Conservation (phyloP, 2,888 invertebrate species). For the Ophion ventricosus region DNA sequence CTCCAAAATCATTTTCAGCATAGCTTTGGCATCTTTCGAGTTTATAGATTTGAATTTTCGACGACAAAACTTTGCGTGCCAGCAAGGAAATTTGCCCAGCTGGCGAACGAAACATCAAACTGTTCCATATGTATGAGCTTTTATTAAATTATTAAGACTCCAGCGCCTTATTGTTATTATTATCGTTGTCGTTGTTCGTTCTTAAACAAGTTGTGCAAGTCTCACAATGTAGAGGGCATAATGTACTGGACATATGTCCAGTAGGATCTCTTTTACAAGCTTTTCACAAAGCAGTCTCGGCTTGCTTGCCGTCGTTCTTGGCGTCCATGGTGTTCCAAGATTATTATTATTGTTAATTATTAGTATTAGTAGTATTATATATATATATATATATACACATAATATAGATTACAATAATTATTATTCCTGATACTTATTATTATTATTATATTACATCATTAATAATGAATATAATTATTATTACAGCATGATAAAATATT, state of each 20-base stretch:
- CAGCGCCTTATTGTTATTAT: not conserved
- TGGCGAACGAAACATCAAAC: not conserved
- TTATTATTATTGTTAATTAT: no score
- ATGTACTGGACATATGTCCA: not conserved
- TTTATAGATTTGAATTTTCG: conserved; percentile 27
- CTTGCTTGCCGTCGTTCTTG: no score
- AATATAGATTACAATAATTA: not conserved
- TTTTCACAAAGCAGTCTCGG: not conserved
- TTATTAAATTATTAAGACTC: not conserved
- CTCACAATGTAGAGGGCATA: not conserved
- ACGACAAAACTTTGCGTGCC: not conserved
- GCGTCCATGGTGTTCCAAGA: no score
- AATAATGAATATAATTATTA: no score
- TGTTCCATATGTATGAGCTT: not conserved
- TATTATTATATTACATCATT: no score
- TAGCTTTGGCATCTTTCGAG: conserved; percentile 14
- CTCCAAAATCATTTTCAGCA: conserved; percentile 8
- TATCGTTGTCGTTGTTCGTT: not conserved
- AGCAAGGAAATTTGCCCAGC: not conserved
- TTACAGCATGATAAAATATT: not conserved
- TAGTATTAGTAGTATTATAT: not conserved
- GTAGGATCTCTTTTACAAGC: not conserved
- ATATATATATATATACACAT: not conserved
- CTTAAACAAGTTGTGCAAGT: not conserved
- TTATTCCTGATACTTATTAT: no score